Evolutionary conservation across 2,797 vertebrate species (phyloP).

Genomic region (Rhabdophis nuchalis): DNA sequence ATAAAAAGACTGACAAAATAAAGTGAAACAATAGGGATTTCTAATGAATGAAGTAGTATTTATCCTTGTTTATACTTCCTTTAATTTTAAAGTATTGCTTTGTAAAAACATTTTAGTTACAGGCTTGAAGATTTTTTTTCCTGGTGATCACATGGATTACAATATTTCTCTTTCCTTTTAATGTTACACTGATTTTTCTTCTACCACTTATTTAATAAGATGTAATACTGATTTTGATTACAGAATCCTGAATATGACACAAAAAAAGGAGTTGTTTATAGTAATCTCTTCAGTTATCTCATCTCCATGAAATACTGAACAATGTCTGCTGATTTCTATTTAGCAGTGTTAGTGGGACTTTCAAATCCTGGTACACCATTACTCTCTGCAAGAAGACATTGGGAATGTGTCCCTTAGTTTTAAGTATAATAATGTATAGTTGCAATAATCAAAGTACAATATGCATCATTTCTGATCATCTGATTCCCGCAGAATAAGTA

Average conservation of each 20-base stretch:
- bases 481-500: accelerated
- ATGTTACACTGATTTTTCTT: conserved; percentile 35
- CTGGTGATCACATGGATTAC: neutral
- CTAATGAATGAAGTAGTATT: neutral
- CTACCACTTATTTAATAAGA: neutral
- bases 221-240: neutral
- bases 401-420: neutral
- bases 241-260: neutral
- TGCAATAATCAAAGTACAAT: neutral
- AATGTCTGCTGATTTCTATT: neutral
- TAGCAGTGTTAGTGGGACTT: neutral
- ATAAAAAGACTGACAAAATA: neutral
- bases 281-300: neutral
- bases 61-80: neutral
- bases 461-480: neutral
- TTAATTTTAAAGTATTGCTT: neutral
- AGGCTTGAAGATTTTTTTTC: neutral
- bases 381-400: neutral
- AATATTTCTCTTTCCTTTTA: no score
- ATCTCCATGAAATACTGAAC: neutral
- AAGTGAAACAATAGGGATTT: neutral
- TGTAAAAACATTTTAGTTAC: neutral
- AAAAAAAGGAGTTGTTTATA: neutral
- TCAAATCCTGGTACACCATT: neutral
- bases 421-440: neutral